Percentiles rank a stretch among this genome's conserved stretches.
These are phyloP conservation scores for Triplophysa siluroides DNA, from an alignment of 2,113 vertebrate genomes.

Conservation along the genomic window DNA sequence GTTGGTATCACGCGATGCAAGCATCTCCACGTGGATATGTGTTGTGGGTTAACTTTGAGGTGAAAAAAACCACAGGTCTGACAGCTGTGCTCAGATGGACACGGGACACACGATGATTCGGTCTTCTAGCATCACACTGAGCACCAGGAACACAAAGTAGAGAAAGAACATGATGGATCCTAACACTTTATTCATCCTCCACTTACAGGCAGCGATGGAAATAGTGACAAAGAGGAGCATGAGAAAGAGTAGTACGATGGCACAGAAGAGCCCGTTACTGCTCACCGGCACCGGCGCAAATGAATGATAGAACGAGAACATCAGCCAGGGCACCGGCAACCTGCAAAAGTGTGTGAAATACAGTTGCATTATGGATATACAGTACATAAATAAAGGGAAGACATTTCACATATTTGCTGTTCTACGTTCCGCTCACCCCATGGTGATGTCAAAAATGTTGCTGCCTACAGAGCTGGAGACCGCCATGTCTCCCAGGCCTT, in stretches of 20 bases:
- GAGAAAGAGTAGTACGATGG: slow-evolving; percentile 94
- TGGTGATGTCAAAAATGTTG: slow-evolving; percentile 96
- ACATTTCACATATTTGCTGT: no score
- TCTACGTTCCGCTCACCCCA: slow-evolving; percentile 82
- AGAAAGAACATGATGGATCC: slow-evolving; percentile 92
- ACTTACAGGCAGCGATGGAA: slow-evolving; percentile 88
- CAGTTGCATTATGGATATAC: neutral
- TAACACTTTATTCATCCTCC: slow-evolving; percentile 94
- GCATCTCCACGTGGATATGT: neutral
- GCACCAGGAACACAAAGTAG: slow-evolving; percentile 90
- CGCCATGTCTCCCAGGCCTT: slow-evolving; percentile 96
- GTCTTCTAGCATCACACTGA: slow-evolving; percentile 94
- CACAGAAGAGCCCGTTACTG: slow-evolving; percentile 95
- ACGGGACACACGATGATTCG: slow-evolving; percentile 88
- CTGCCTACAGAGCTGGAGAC: slow-evolving; percentile 97
- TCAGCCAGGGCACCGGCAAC: slow-evolving; percentile 89
- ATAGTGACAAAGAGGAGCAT: slow-evolving; percentile 96
- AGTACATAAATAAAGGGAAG: neutral
- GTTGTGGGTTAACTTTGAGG: neutral
- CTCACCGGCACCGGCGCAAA: slow-evolving; percentile 86
- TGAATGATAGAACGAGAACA: slow-evolving; percentile 78
- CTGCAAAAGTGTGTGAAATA: slow-evolving; percentile 67
- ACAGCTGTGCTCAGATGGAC: slow-evolving; percentile 63
- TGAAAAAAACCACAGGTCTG: neutral
- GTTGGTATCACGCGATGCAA: neutral